Evolutionary conservation across 2,888 invertebrate genomes (phyloP).

Genomic region (Noctua janthina): DNA sequence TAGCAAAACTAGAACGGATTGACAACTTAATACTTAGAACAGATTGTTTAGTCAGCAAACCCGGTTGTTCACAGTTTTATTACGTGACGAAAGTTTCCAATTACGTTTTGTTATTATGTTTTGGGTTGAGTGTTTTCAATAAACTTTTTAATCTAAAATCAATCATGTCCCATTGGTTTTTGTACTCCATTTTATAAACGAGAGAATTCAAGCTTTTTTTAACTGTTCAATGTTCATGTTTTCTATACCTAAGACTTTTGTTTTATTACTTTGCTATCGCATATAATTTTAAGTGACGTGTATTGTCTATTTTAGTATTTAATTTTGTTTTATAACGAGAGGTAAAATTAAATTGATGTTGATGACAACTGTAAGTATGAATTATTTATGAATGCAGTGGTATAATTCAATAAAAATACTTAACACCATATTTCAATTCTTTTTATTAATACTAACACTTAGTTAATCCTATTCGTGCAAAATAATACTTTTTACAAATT

Average conservation of each 20-base stretch:
- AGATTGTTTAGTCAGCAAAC: neutral
- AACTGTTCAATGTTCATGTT: constrained; percentile 20
- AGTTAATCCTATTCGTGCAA: constrained; percentile 86
- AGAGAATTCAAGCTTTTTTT: neutral
- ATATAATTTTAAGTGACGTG: constrained; percentile 3
- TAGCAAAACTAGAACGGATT: constrained; percentile 7
- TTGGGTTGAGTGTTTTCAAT: constrained; percentile 18
- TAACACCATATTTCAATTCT: constrained; percentile 61
- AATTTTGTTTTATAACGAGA: neutral
- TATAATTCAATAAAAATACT: constrained; percentile 63
- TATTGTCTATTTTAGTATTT: constrained; percentile 23
- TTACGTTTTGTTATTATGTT: constrained; percentile 46
- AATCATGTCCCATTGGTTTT: constrained; percentile 34
- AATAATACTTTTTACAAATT: constrained; percentile 84
- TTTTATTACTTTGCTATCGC: constrained; percentile 1
- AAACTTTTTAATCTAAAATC: constrained; percentile 7
- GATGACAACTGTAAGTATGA: constrained; percentile 11
- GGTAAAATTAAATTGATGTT: neutral
- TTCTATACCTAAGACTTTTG: constrained; percentile 1
- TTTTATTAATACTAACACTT: constrained; percentile 84
- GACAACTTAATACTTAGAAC: constrained; percentile 3
- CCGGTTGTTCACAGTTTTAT: constrained; percentile 10
- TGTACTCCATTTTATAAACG: constrained; percentile 15
- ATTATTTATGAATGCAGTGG: constrained; percentile 7
- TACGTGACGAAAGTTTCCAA: constrained; percentile 36